These are phyloP conservation scores for Loris lydekkerianus DNA, from an alignment of 2,797 vertebrate genomes.

Conservation along the genomic window DNA sequence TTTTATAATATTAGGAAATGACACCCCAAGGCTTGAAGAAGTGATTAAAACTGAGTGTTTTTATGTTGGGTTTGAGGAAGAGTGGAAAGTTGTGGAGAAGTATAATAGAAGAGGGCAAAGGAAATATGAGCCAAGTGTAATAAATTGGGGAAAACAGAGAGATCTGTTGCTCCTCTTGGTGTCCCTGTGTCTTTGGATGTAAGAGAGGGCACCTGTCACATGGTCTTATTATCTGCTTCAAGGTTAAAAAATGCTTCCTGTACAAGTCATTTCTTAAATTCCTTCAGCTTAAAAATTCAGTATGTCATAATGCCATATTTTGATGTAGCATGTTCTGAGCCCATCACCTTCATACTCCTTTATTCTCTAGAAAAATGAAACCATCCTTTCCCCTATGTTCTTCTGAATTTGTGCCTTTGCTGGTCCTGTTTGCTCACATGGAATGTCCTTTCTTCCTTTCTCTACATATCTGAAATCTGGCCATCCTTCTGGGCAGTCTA, in stretches of 20 bases:
- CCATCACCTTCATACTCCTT: not conserved
- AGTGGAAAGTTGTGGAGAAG: not conserved
- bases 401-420: not conserved
- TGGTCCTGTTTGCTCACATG: not conserved
- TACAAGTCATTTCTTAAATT: not conserved
- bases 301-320: not conserved
- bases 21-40: not conserved
- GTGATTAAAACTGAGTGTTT: not conserved
- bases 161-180: not conserved
- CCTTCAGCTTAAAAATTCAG: not conserved
- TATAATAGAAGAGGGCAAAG: not conserved
- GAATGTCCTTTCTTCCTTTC: not conserved
- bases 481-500: not conserved
- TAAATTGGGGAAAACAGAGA: not conserved
- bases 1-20: not conserved
- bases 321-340: not conserved
- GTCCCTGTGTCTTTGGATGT: not conserved
- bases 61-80: not conserved
- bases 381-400: not conserved
- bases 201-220: not conserved
- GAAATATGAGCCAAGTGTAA: not conserved
- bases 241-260: not conserved
- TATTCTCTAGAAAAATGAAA: not conserved
- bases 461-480: not conserved
- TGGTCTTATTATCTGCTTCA: not conserved